Evolutionary conservation across 2,888 invertebrate genomes (phyloP), one percentile per base, ranked within the genome.

Genomic region (Bellardia bayeri): DNA sequence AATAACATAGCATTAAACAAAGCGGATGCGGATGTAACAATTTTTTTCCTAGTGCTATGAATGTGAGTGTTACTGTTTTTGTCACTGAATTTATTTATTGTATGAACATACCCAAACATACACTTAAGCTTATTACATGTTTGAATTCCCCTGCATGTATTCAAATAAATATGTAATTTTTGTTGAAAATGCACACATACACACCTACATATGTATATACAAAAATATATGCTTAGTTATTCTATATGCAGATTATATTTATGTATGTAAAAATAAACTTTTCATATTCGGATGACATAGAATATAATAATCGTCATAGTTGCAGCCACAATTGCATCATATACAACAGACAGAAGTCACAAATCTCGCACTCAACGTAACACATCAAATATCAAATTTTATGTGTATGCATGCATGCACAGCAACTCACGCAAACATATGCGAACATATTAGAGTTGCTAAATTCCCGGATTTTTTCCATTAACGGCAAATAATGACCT

Each of bases 251-350:
- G 37, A 37, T 37, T 37, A 14, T 63, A 33, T 13, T 23, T 11
- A 23, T 58, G 16, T 63, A 61, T 40, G 11, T 84, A 66, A 76
- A 79, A 54, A 37, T 61, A 72, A 61, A 37, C 23, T 63, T 51
- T 58, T 63, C 71, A 80, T 63, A 85, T 83, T 72, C 54, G 13
- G 40, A 40, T 71, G 56, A 40, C 56, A 71, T 56, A 40, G 11
- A 56, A 56, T 37, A 54, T 40, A 37, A 69, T 56, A 74, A 78
- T 79, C 81, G 78, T 86, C 63, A 71, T 45, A 82, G 58, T 72
- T 78, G 71, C 82, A 86, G 72, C 82, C 72, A 78, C 82, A 86
- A 82, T 68, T 86, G 78, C 74, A 74, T 82, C 82, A 82, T 45
- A 69, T 16, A 37, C 37, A 33, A 37, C 37, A 33, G 54, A 71